Base-by-base conservation (phyloP, 2,888 invertebrate genomes). In the Polymixis flavicincta region DNA sequence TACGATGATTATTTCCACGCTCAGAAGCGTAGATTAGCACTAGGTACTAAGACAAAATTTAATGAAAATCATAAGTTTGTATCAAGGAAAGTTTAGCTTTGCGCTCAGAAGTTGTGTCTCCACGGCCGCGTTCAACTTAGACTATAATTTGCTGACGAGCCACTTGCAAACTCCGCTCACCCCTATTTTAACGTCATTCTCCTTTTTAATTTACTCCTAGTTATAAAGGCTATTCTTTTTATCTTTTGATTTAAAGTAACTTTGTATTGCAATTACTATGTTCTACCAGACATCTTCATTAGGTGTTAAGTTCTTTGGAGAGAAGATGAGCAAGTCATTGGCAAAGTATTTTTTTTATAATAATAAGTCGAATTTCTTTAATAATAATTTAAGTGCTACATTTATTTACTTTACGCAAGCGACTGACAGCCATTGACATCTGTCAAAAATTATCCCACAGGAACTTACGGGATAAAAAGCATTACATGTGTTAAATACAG, bases 41-140 rank as follows among this genome's bases (percentile, higher is more conserved):
- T 76, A 75, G 78, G 66, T 82, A 85, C 71, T 76, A 82, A 86
- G 85, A 83, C 74, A 90, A 88, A 92, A 92, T 93, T 92, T 93
- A 94, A 94, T 95, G 93, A 93, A 94, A 94, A 93, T 93, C 92
- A 92, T 92, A 94, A 95, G 93, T 94, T 94, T 93, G 92, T 93
- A 93, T 93, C 91, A 85, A 80, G 80, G 82, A 88, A 93, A 94
- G 91, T 93, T 94, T 85, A 90, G 89, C 90, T 90, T 90, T 89
- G 90, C 88, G 90, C 87, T 85, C 76, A 86, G 85, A 93, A 93
- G 90, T 93, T 92, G 89, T 88, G 89, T 93, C 92, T 91, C 92
- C 88, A 86, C 89, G 90, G 90, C 89, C 87, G 92, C 88, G 91
- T 89, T 90, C 89, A 90, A 92, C 91, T 92, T 93, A 89, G 90